Conservation (phyloP, 1,140 invertebrate species). For the Parasteatoda tepidariorum region DNA sequence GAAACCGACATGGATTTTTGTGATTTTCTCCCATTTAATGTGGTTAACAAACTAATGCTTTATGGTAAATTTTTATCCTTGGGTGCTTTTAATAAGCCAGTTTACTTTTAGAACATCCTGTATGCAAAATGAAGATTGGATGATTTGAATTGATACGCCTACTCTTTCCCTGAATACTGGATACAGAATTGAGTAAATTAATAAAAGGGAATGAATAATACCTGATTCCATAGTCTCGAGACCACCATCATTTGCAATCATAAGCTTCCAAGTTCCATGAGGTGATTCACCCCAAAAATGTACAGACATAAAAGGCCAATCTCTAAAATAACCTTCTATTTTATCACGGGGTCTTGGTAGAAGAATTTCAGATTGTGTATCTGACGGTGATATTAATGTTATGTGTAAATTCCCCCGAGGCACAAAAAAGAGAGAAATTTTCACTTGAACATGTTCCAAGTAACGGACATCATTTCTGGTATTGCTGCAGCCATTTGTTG, state of each 20-base stretch:
- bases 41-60: too few relatives aligned
- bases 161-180: too few relatives aligned
- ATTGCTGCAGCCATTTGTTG: conserved; percentile 90
- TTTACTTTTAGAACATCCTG: too few relatives aligned
- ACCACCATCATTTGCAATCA: conserved; percentile 69
- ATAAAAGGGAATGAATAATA: too few relatives aligned
- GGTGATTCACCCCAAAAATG: conserved; percentile 99
- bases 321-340: conserved; percentile 93
- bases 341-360: conserved; percentile 94
- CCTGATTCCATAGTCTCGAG: not conserved
- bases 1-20: too few relatives aligned
- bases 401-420: conserved; percentile 94
- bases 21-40: too few relatives aligned
- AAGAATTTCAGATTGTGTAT: conserved; percentile 86
- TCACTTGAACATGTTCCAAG: conserved; percentile 97
- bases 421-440: conserved; percentile 90
- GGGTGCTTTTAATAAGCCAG: too few relatives aligned
- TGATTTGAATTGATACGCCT: too few relatives aligned
- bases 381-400: conserved; percentile 96
- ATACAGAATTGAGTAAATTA: too few relatives aligned
- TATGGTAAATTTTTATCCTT: too few relatives aligned
- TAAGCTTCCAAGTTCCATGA: conserved; percentile 88
- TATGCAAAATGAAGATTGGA: too few relatives aligned
- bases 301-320: conserved; percentile 99
- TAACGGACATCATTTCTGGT: conserved; percentile 93